A percentile compares a stretch with the other conserved stretches of the same genome.
Conservation (phyloP, 2,888 invertebrate species). For the Encarsia formosa region DNA sequence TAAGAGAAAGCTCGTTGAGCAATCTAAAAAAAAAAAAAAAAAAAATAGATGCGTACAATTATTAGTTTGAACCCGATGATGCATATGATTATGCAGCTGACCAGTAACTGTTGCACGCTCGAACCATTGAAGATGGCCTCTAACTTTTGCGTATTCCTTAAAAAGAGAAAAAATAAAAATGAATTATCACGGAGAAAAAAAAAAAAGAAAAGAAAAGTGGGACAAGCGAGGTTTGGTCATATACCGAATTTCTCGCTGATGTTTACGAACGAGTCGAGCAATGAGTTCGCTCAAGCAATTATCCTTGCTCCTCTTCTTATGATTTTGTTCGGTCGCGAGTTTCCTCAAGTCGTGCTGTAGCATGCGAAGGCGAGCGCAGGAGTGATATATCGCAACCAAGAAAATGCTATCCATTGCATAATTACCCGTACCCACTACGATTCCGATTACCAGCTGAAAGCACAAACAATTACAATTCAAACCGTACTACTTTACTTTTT, state of each 20-base stretch:
- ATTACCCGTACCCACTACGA: slow-evolving; percentile 24
- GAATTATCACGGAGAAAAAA: background rate
- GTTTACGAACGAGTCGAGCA: slow-evolving; percentile 5
- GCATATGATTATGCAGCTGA: slow-evolving; percentile 38
- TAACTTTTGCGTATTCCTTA: slow-evolving; percentile 31
- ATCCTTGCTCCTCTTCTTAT: background rate
- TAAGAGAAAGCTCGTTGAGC: too few relatives aligned
- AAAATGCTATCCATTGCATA: slow-evolving; percentile 29
- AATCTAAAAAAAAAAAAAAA: too few relatives aligned
- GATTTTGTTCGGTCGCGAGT: too few relatives aligned
- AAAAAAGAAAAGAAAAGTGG: background rate
- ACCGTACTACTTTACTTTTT: too few relatives aligned
- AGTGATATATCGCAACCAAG: slow-evolving; percentile 24
- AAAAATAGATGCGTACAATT: slow-evolving; percentile 14
- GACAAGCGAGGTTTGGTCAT: too few relatives aligned
- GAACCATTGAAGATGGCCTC: slow-evolving; percentile 33
- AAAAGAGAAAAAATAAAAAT: background rate
- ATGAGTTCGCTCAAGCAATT: background rate
- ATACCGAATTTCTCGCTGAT: slow-evolving; percentile 21
- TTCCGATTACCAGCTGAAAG: slow-evolving; percentile 23
- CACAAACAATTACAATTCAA: background rate
- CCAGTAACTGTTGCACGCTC: slow-evolving; percentile 34
- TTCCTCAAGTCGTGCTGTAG: slow-evolving; percentile 21
- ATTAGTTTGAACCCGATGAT: slow-evolving; percentile 38
- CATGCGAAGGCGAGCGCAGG: slow-evolving; percentile 26